Evolutionary conservation across 2,113 vertebrate species (phyloP).

Genomic region (Willisornis vidua): DNA sequence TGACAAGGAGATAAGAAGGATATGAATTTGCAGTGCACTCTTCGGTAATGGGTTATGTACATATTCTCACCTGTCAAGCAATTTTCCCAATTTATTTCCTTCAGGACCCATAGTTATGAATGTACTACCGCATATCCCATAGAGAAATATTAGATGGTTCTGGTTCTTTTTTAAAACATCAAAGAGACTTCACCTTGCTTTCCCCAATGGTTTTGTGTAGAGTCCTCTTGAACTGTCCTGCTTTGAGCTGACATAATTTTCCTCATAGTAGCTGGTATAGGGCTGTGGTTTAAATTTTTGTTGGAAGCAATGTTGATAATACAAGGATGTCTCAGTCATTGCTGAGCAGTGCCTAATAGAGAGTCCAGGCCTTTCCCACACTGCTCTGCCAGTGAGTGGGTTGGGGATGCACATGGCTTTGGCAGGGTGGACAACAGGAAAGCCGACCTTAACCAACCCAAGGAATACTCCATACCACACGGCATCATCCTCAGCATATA

Average conservation of each 20-base stretch:
- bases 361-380: neutral
- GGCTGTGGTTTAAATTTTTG: neutral
- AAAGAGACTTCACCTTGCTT: neutral
- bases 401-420: neutral
- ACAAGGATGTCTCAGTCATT: neutral
- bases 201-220: neutral
- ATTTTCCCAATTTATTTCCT: neutral
- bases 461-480: neutral
- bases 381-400: neutral
- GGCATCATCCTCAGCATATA: neutral
- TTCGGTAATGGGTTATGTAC: neutral
- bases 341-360: neutral
- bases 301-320: neutral
- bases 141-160: neutral
- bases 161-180: neutral
- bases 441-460: neutral
- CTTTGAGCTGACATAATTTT: neutral
- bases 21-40: neutral
- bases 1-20: neutral
- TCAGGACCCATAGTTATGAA: neutral
- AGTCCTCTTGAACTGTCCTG: neutral
- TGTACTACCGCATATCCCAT: accelerated
- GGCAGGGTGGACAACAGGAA: neutral
- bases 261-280: neutral
- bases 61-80: neutral